Base-by-base conservation (phyloP, 2,113 vertebrate genomes). In the Prunella himalayana region DNA sequence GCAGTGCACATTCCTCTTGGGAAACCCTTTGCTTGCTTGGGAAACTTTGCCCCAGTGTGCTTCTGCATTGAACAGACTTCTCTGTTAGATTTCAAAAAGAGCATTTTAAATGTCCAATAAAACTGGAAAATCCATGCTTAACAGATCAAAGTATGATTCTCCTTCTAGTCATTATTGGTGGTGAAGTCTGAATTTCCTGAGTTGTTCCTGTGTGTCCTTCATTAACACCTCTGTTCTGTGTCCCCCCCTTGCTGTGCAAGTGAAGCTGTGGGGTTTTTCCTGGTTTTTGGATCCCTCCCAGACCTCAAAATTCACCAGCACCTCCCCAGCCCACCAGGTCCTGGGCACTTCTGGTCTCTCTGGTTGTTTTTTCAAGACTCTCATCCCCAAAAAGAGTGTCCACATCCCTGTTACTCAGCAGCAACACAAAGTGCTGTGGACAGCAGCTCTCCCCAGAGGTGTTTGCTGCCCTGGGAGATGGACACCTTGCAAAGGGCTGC, bases 131-230 rank as follows among this genome's bases (percentile, higher is more conserved):
- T 79, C 87, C 77, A 54, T 27, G 63, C 54, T 47, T 59, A 65
- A 70, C 87, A 92, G 93, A 82, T 92, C 86, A 76, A 79, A 91
- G 30, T 76, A 59, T 73, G 70, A 77, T 66, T 96, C 50, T 91
- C 65, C 44, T 37, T 77, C 73, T 94, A 91, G 78, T 91, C 75
- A 44, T 89, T 70, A 65, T 63, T 27, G 4, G 51, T 85, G 91
- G 69, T 25, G 59, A 94, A 92, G 78, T 72, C 61, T 37, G 57
- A 53, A n/a, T 39, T 92, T 95, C 94, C 95, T 91, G 89, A 95
- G 78, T 47, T 0, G 49, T 57, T 94, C 70, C 66, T 47, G 35
- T 16, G 69, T 84, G 84, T 82, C 94, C 88, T 84, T 81, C 82
- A 92, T 88, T 92, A 90, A 71, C 7, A 13, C 30, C 45, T 86